These are phyloP conservation scores for Pseudomyrmex dendroicus DNA, from an alignment of 1,140 invertebrate genomes.

Conservation along the genomic window DNA sequence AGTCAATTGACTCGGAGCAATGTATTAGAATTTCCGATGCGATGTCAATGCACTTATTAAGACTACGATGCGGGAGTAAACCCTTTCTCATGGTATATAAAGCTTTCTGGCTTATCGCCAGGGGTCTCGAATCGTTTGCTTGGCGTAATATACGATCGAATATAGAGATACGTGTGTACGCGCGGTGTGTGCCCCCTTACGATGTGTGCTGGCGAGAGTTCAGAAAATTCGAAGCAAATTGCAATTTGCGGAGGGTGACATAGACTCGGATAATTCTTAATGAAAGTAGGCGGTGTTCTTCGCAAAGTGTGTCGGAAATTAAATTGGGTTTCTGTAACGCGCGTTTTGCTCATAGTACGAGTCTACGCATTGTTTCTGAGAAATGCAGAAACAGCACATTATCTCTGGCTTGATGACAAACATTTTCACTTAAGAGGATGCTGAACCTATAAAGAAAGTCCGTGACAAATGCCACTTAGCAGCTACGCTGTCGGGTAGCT, in stretches of 20 bases:
- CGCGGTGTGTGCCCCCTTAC: conserved; percentile 13
- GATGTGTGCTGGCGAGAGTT: conserved; percentile 32
- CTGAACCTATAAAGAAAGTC: too few species aligned
- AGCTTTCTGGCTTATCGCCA: conserved; percentile 65
- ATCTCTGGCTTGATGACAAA: conserved; percentile 15
- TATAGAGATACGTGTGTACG: conserved; percentile 38
- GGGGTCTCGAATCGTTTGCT: conserved; percentile 24
- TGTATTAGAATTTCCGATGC: conserved; percentile 66
- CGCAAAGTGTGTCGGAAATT: conserved; percentile 11
- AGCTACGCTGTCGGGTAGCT: too few species aligned
- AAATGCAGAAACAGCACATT: conserved; percentile 4
- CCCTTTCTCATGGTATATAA: conserved; percentile 65
- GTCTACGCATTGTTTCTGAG: conserved; percentile 5
- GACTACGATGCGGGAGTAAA: conserved; percentile 58
- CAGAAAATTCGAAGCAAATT: conserved; percentile 49
- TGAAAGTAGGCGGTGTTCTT: conserved; percentile 13
- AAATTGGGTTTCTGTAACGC: conserved; percentile 15
- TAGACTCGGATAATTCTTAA: conserved; percentile 39
- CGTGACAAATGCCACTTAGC: too few species aligned
- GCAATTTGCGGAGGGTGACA: conserved; percentile 43
- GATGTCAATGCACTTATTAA: conserved; percentile 77
- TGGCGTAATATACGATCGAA: conserved; percentile 41
- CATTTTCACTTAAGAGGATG: too few species aligned
- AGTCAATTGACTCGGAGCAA: conserved; percentile 30
- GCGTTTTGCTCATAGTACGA: not conserved